Evolutionary conservation across 2,113 vertebrate genomes (phyloP).

Genomic region (Gymnocephalus cernua): DNA sequence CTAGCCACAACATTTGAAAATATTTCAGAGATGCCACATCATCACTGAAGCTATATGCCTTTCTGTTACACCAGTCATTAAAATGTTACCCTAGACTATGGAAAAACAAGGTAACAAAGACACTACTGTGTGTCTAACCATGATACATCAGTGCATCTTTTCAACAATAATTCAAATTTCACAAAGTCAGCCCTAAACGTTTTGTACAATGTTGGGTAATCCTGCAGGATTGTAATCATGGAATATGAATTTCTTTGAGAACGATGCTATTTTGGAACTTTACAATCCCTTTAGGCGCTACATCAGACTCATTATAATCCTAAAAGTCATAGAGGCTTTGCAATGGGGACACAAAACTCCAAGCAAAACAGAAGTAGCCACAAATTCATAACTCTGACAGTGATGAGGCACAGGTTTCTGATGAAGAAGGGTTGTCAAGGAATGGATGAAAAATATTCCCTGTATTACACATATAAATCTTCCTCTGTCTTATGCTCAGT

Average conservation of each 20-base stretch:
- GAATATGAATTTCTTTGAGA: slow-evolving; percentile 21
- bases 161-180: slow-evolving; percentile 11
- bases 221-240: slow-evolving; percentile 37
- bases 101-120: slow-evolving; percentile 25
- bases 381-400: neutral
- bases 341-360: slow-evolving; percentile 31
- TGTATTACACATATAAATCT: neutral
- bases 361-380: slow-evolving; percentile 31
- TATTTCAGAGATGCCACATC: slow-evolving; percentile 15
- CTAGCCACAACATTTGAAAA: slow-evolving; percentile 8
- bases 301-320: slow-evolving; percentile 43
- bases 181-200: slow-evolving; percentile 28
- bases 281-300: slow-evolving; percentile 32
- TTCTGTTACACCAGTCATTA: slow-evolving; percentile 16
- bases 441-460: neutral
- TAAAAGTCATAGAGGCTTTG: slow-evolving; percentile 40
- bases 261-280: slow-evolving; percentile 29
- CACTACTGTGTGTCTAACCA: neutral
- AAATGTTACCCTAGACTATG: slow-evolving; percentile 2
- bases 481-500: neutral
- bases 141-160: slow-evolving; percentile 8
- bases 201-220: slow-evolving; percentile 29
- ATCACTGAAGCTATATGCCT: slow-evolving; percentile 7
- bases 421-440: neutral
- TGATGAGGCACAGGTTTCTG: neutral